These are phyloP conservation scores for Drosophila testacea DNA, from an alignment of 2,888 invertebrate genomes.

Conservation along the genomic window DNA sequence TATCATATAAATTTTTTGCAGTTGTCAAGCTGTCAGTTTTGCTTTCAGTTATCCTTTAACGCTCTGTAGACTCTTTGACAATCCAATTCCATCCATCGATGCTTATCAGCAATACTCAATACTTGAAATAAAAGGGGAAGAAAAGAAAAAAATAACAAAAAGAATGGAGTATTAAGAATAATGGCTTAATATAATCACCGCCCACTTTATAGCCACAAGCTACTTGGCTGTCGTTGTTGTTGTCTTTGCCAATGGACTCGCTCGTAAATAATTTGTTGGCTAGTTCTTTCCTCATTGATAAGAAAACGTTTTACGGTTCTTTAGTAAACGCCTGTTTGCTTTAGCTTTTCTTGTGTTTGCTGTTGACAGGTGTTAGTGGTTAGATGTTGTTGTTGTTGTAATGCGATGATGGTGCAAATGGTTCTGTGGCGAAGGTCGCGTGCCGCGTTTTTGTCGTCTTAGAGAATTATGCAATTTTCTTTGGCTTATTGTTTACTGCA, in stretches of 20 bases:
- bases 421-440: slow-evolving; percentile 60
- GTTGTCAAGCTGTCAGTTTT: slow-evolving; percentile 33
- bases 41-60: slow-evolving; percentile 16
- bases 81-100: slow-evolving; percentile 24
- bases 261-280: slow-evolving; percentile 59
- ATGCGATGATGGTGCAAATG: slow-evolving; percentile 2
- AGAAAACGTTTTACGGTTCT: slow-evolving; percentile 48
- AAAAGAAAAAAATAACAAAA: not conserved
- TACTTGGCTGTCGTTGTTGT: not conserved
- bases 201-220: slow-evolving; percentile 34
- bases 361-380: slow-evolving; percentile 38
- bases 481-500: slow-evolving; percentile 40
- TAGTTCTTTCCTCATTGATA: slow-evolving; percentile 51
- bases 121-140: slow-evolving; percentile 1
- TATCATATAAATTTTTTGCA: slow-evolving; percentile 3
- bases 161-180: slow-evolving; percentile 1
- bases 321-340: slow-evolving; percentile 32
- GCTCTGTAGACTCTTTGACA: not conserved
- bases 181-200: slow-evolving; percentile 38
- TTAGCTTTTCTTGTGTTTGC: slow-evolving; percentile 20
- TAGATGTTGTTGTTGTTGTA: not conserved
- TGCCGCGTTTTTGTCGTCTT: slow-evolving; percentile 46
- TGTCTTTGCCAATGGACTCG: slow-evolving; percentile 9
- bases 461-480: slow-evolving; percentile 70
- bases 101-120: slow-evolving; percentile 29